Conservation (phyloP, 2,888 invertebrate genomes). For the Cetonia aurata region DNA sequence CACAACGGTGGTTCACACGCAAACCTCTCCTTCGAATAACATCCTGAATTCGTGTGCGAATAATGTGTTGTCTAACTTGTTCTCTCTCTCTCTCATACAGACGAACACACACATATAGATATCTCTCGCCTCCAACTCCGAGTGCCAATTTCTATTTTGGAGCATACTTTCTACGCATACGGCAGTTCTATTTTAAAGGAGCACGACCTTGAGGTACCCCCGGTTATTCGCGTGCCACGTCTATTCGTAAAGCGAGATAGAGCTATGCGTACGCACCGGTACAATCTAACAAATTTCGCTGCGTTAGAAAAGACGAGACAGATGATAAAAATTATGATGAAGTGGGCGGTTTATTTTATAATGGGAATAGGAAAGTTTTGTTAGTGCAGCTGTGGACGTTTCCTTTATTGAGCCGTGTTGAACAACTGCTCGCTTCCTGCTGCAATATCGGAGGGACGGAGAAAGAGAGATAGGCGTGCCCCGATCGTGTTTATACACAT, state of each 20-base stretch:
- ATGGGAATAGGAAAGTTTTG: conserved; percentile 14
- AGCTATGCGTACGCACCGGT: background rate
- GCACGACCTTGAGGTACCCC: conserved; percentile 43
- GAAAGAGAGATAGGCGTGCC: too few species aligned
- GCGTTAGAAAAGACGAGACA: background rate
- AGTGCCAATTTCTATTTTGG: conserved; percentile 43
- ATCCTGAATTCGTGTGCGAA: conserved; percentile 12
- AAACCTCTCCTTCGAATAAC: conserved; percentile 9
- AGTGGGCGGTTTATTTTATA: background rate
- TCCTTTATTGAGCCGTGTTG: conserved; percentile 25
- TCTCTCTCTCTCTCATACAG: background rate
- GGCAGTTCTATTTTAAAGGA: conserved; percentile 42
- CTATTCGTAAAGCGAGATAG: too few species aligned
- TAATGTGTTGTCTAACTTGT: background rate
- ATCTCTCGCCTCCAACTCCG: conserved; percentile 24
- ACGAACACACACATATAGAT: background rate
- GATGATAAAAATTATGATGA: too few species aligned
- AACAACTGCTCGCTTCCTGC: conserved; percentile 21
- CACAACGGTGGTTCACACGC: conserved; percentile 4
- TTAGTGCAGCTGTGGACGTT: conserved; percentile 30
- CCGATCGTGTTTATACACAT: too few species aligned
- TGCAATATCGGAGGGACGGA: background rate
- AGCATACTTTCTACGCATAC: conserved; percentile 31
- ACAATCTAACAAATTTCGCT: conserved; percentile 14
- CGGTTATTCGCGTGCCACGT: conserved; percentile 10